Evolutionary conservation across 2,797 vertebrate genomes (phyloP).

Genomic region (Coregonus suidteri): DNA sequence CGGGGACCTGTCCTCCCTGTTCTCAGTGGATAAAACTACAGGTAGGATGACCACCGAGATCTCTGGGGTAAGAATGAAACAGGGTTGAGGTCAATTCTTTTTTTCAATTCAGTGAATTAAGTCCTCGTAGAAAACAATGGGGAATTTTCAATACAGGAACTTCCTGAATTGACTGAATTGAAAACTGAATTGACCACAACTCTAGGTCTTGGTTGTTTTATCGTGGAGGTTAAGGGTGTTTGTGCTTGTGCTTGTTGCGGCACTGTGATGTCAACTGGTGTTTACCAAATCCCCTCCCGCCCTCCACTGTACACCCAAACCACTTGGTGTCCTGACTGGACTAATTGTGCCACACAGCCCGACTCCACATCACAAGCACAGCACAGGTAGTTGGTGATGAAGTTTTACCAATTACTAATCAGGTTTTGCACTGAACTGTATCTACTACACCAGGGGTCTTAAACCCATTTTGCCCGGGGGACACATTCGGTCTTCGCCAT

Average conservation of each 20-base stretch:
- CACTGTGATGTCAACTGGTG: background rate
- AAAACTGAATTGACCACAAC: too few species aligned
- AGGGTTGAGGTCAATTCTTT: background rate
- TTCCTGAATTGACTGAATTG: background rate
- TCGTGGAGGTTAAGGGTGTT: background rate
- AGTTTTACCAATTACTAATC: background rate
- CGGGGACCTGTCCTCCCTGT: slow-evolving; percentile 80
- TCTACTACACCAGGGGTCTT: too few species aligned
- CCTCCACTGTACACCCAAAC: background rate
- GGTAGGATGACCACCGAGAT: slow-evolving; percentile 74
- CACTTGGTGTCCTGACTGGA: slow-evolving; percentile 4
- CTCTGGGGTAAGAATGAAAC: background rate
- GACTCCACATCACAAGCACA: background rate
- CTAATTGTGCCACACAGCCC: background rate
- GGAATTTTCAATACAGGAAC: too few species aligned
- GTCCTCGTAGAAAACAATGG: background rate
- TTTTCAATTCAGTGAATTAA: background rate
- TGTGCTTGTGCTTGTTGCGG: too few species aligned
- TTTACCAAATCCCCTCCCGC: slow-evolving; percentile 4
- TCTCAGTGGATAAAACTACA: slow-evolving; percentile 83
- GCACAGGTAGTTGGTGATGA: background rate
- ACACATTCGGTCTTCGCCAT: too few species aligned
- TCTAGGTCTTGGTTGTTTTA: background rate
- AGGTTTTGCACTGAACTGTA: too few species aligned
- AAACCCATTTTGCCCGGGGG: too few species aligned